These are phyloP conservation scores for Seriola rivoliana DNA, from an alignment of 2,113 vertebrate species.

Conservation along the genomic window DNA sequence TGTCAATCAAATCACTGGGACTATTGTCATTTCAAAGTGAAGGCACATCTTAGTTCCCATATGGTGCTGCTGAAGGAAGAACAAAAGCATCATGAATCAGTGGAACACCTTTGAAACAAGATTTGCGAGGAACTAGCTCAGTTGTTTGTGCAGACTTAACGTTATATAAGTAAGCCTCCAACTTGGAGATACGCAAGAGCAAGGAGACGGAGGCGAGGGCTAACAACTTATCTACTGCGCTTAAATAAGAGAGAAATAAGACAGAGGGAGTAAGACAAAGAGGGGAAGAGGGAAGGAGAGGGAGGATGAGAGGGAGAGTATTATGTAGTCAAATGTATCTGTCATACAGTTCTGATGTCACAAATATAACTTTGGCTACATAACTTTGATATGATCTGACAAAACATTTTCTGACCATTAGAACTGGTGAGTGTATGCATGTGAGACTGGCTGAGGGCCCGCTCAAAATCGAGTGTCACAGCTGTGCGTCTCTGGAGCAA, in stretches of 20 bases:
- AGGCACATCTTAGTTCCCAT: slow-evolving; percentile 73
- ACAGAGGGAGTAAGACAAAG: slow-evolving; percentile 31
- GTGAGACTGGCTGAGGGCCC: slow-evolving; percentile 56
- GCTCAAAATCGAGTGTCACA: slow-evolving; percentile 60
- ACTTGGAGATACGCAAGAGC: slow-evolving; percentile 60
- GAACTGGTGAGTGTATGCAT: slow-evolving; percentile 29
- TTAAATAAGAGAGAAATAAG: slow-evolving; percentile 40
- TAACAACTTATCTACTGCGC: slow-evolving; percentile 55
- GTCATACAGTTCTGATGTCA: slow-evolving; percentile 44
- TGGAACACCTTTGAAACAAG: slow-evolving; percentile 74
- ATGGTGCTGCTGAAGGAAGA: slow-evolving; percentile 67
- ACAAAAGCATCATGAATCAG: slow-evolving; percentile 74
- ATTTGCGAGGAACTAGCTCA: slow-evolving; percentile 66
- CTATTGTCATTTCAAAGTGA: slow-evolving; percentile 69
- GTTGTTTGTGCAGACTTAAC: slow-evolving; percentile 69
- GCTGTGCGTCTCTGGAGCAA: slow-evolving; percentile 63
- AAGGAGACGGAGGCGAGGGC: slow-evolving; percentile 48
- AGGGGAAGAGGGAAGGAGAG: not conserved
- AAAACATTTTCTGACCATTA: slow-evolving; percentile 51
- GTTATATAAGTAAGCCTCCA: slow-evolving; percentile 60
- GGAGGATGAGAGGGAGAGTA: not conserved
- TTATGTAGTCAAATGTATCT: slow-evolving; percentile 11
- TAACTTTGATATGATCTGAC: slow-evolving; percentile 28
- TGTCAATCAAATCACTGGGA: slow-evolving; percentile 76
- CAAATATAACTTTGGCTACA: slow-evolving; percentile 4